Conservation (phyloP, 1,140 invertebrate species). For the Mamestra configurata region DNA sequence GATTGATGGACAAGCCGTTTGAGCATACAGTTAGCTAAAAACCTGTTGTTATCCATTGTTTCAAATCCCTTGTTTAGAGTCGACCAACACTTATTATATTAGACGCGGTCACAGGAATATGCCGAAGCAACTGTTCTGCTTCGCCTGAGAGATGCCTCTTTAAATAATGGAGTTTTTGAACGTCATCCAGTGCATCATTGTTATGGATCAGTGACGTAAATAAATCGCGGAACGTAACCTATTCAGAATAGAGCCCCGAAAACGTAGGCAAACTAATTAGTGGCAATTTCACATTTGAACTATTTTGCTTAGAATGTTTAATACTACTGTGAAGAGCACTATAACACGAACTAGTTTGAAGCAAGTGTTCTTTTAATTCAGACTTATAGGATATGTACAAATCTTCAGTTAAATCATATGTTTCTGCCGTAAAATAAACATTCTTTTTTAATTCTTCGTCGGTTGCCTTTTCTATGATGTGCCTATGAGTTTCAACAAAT, state of each 20-base stretch:
- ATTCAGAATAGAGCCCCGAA: neutral
- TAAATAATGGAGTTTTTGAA: neutral
- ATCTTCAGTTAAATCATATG: neutral
- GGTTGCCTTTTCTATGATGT: neutral
- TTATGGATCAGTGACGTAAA: neutral
- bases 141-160: neutral
- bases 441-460: neutral
- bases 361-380: neutral
- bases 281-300: neutral
- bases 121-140: neutral
- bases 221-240: neutral
- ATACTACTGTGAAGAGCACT: no score
- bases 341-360: no score
- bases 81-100: no score
- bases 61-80: no score
- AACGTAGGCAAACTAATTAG: neutral
- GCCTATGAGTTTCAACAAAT: neutral
- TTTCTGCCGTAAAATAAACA: neutral
- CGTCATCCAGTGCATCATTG: neutral
- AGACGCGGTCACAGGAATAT: neutral
- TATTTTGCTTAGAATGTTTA: no score
- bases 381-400: neutral
- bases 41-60: no score
- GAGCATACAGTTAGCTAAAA: no score
- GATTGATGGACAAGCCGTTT: no score